Conservation (phyloP, 1,140 invertebrate species). For the Anastrepha obliqua region DNA sequence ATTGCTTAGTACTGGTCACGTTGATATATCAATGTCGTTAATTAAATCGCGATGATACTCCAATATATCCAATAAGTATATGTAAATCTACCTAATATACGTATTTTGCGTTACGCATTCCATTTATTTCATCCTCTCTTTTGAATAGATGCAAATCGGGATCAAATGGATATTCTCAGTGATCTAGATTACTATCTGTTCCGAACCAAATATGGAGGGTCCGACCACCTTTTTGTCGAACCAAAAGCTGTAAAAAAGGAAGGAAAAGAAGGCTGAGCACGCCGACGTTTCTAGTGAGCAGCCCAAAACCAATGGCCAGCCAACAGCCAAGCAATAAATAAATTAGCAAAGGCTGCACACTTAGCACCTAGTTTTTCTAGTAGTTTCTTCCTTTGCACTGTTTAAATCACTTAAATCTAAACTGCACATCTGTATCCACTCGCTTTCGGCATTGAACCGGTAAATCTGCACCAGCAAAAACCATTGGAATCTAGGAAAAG, state of each 20-base stretch:
- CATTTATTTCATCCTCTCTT: neutral
- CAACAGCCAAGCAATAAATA: slow-evolving; percentile 59
- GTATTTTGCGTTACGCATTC: no score
- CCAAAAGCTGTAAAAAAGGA: neutral
- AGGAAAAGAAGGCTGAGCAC: neutral
- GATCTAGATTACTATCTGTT: slow-evolving; percentile 68
- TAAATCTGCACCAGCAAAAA: neutral
- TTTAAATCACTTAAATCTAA: neutral
- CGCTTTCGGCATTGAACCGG: neutral
- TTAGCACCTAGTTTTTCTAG: neutral
- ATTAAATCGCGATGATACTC: no score
- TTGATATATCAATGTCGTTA: no score
- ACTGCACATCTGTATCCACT: neutral
- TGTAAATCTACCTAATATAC: no score
- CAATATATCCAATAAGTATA: no score
- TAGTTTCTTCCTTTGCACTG: neutral
- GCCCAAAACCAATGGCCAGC: neutral
- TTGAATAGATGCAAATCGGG: slow-evolving; percentile 65
- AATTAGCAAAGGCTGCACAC: neutral
- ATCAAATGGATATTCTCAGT: slow-evolving; percentile 69
- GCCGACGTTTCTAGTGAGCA: neutral
- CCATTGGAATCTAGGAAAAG: neutral
- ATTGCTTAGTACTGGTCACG: no score
- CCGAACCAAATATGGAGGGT: slow-evolving; percentile 53
- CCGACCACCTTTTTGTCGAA: slow-evolving; percentile 64